Base-by-base conservation (phyloP, 1,140 invertebrate genomes). In the Drosophila ficusphila region DNA sequence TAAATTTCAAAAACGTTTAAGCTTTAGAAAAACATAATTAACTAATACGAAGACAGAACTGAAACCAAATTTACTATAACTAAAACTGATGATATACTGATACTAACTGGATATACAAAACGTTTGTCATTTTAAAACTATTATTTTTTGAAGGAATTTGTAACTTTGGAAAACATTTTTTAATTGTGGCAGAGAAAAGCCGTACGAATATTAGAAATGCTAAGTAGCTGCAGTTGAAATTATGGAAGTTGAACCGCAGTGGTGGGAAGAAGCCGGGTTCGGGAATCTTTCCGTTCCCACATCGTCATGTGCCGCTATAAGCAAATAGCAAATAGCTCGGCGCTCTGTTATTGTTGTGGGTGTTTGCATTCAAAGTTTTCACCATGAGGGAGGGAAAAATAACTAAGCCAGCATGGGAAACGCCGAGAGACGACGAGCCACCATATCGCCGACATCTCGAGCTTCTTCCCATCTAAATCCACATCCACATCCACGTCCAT, bases 361-460 rank as follows among this genome's bases (percentile, higher is more conserved):
- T 67, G 62, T 64, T 64, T 46, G 58, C 57, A 27, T 47, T 64
- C 60, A 48, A 64, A 51, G 62, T 67, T 67, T 67, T 67, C 62
- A 64, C 62, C 58, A 38, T 48, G 64, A 12, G 67, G 52, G 68
- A 51, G 67, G 46, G 69, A 36, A 58, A 61, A 60, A 64, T 64
- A 62, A 36, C 60, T 21, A 18, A 60, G 31, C 52, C 69, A 72
- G 79, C 79, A 85, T 85, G 79, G 81, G 79, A 85, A 83, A 75
- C 51, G 54, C 41, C 65, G 36, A 38, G 51, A 36, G 51, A 31
- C 62, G 12, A 61, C 62, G 12, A 61, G 67, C 68, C 29, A 69
- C 44, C 64, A 72, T 58, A 85, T 85, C 82, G 67, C 61, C 81
- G 61, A 60, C 79, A 85, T 85, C 79, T 85, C 42, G 34, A 65